Evolutionary conservation across 2,797 vertebrate species (phyloP), one percentile per base, ranked within the genome.

Genomic region (Picus viridis): DNA sequence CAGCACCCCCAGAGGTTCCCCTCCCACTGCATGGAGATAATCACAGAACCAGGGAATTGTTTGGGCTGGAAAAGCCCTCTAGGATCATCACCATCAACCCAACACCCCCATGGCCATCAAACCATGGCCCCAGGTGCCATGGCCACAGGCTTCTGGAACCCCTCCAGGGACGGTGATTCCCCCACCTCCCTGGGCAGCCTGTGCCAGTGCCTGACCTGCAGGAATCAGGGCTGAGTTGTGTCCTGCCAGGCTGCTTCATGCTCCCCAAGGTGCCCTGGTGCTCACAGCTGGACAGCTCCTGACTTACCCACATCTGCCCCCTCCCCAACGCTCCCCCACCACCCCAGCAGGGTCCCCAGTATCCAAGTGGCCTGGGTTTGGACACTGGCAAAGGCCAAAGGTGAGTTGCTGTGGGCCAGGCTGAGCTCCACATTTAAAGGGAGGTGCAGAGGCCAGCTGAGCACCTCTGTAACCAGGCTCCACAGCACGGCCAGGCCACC

Each of bases 241-340:
- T 8, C 9, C 17, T 2, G 87, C 58, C 11, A 2, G 54, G 59
- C 27, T 56, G 79, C 32, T 2, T 47, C 53, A 24, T 3, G 20
- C 36, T 19, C 49, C 10, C 9, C 1, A 0, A 1, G 8, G 8
- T 0, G 22, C 4, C 20, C 47, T 49, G 18, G 26, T 4, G 54
- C 20, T 15, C 5, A 0, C 6, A 2, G 26, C 0, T 12, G 0
- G 1, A 6, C 0, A 7, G 32, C 10, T 1, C 5, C 30, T 19
- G 47, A 47, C 27, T 53, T 7, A 5, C 7, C 47, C 22, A 1
- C 26, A 1, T 5, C 47, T n/a, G 53, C 77, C 57, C 85, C 2
- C 32, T 2, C 23, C 26, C 6, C 24, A n/a, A 0, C 3, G 5
- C 74, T 22, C 26, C 0, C 32, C 39, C 4, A 5, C 27, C 22